A percentile compares a stretch with the other conserved stretches of the same genome.
Conservation (phyloP, 1,140 invertebrate species). For the Pseudomyrmex sp. region DNA sequence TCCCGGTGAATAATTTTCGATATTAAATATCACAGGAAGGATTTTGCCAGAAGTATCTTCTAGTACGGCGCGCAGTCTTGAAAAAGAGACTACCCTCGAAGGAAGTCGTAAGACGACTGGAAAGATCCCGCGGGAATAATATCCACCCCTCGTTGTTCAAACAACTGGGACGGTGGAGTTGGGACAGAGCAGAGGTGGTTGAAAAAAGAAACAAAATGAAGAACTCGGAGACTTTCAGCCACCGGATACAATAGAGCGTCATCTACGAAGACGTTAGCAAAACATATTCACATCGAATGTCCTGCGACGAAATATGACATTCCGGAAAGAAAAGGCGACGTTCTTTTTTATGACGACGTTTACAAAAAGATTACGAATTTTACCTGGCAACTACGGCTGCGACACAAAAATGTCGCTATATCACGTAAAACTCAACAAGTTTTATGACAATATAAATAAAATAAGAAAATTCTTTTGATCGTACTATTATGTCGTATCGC, state of each 20-base stretch:
- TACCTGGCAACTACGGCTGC: too few species aligned
- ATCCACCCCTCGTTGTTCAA: slow-evolving; percentile 69
- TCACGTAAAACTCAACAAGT: not conserved
- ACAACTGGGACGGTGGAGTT: slow-evolving; percentile 53
- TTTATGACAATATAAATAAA: not conserved
- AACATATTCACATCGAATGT: slow-evolving; percentile 50
- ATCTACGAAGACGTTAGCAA: slow-evolving; percentile 52
- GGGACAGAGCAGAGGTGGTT: slow-evolving; percentile 6
- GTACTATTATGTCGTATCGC: not conserved
- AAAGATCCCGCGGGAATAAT: slow-evolving; percentile 68
- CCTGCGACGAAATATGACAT: slow-evolving; percentile 23
- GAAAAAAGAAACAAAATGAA: slow-evolving; percentile 42
- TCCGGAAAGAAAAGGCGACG: not conserved
- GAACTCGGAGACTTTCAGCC: slow-evolving; percentile 32
- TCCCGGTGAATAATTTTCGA: slow-evolving; percentile 9
- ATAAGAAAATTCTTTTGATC: not conserved
- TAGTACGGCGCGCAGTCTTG: not conserved
- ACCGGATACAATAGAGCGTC: slow-evolving; percentile 42
- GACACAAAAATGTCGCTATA: not conserved
- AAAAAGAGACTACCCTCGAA: slow-evolving; percentile 29
- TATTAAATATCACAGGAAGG: slow-evolving; percentile 42
- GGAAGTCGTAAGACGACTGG: slow-evolving; percentile 49
- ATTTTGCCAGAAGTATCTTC: slow-evolving; percentile 30
- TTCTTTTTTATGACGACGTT: slow-evolving; percentile 10
- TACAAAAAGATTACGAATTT: slow-evolving; percentile 28